Base-by-base conservation (phyloP, 2,797 vertebrate genomes). In the Tympanoctomys barrerae region DNA sequence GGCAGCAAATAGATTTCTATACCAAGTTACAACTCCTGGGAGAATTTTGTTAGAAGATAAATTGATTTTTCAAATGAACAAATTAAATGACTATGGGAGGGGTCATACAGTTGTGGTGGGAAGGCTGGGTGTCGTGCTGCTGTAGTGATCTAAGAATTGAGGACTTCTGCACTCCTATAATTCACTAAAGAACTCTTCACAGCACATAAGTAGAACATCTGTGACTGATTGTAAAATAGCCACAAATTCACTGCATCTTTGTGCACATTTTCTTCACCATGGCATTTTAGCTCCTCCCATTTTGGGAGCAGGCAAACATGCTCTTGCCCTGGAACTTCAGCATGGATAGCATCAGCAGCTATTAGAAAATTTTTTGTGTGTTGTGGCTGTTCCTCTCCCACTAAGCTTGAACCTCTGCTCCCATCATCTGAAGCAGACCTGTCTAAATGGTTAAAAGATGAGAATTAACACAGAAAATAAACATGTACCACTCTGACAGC, bases 251-350 rank as follows among this genome's bases (percentile, higher is more conserved):
- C 66, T 14, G 2, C n/a, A 36, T 70, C 12, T 52, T 57, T 85
- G 49, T 39, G 21, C 26, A 1, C 18, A 46, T 73, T 33, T 3
- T 70, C 73, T 78, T 57, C 13, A 62, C n/a, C 31, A 4, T 57
- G 18, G 24, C 14, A 49, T 81, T 31, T 18, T 1, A 54, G 22
- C 0, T 75, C 13, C 18, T 61, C 31, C 59, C 2, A n/a, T 64
- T 21, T 21, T 21, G 31, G 36, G 1, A 24, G 7, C 10, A 52
- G 21, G 33, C 1, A 0, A 33, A 14, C 64, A 1, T n/a, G 8
- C 36, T 18, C 7, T 5, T 18, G 5, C 33, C 36, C 0, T 79
- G 13, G 46, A 89, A 75, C 12, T n/a, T 64, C 31, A n/a, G 5
- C 31, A n/a, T 14, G 0, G 5, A 9, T 59, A 79, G 62, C 39